A percentile compares a stretch with the other conserved stretches of the same genome.
Evolutionary conservation across 1,140 invertebrate genomes (phyloP).

Genomic region (Gryon sp.): DNA sequence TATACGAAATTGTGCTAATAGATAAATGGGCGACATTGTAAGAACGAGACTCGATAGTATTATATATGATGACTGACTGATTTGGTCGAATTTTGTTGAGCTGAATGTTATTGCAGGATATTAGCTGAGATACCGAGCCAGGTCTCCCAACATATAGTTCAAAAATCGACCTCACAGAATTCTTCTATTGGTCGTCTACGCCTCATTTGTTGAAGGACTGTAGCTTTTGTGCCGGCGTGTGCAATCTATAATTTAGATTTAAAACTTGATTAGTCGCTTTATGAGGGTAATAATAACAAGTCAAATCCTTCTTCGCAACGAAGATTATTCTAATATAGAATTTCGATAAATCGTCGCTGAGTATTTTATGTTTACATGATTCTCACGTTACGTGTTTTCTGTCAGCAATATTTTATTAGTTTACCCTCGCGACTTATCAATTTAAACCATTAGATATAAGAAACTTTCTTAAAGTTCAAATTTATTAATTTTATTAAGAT

Average conservation of each 20-base stretch:
- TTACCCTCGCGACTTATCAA: slow-evolving; percentile 20
- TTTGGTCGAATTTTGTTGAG: slow-evolving; percentile 44
- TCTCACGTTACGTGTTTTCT: slow-evolving; percentile 58
- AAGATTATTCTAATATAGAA: slow-evolving; percentile 56
- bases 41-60: slow-evolving; percentile 17
- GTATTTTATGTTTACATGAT: slow-evolving; percentile 61
- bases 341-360: slow-evolving; percentile 65
- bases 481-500: not conserved
- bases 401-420: slow-evolving; percentile 1
- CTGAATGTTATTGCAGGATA: slow-evolving; percentile 16
- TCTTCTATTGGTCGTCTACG: slow-evolving; percentile 58
- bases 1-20: slow-evolving; percentile 26
- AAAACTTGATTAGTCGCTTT: slow-evolving; percentile 64
- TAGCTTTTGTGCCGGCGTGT: slow-evolving; percentile 75
- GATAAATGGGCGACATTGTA: slow-evolving; percentile 10
- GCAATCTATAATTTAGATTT: slow-evolving; percentile 77
- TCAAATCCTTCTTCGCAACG: slow-evolving; percentile 65
- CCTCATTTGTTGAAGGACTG: slow-evolving; percentile 62
- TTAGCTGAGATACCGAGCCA: slow-evolving; percentile 34
- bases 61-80: slow-evolving; percentile 31
- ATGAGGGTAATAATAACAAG: slow-evolving; percentile 69
- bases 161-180: slow-evolving; percentile 58
- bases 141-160: slow-evolving; percentile 58
- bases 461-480: not conserved
- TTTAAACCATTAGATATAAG: slow-evolving; percentile 21